Evolutionary conservation across 2,797 vertebrate genomes (phyloP).

Genomic region (Austrolebias charrua): DNA sequence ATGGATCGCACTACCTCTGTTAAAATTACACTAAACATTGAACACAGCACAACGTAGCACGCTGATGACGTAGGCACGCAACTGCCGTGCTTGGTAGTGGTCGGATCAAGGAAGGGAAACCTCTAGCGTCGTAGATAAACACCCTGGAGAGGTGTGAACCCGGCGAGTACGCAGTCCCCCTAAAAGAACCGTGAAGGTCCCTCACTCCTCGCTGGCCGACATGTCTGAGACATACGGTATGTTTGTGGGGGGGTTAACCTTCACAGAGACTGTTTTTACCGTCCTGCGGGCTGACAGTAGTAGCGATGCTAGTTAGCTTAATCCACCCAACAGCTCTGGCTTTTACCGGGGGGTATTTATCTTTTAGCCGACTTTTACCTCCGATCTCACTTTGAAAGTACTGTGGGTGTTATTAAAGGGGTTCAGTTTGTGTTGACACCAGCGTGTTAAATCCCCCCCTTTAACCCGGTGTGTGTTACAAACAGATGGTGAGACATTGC

Average conservation of each 20-base stretch:
- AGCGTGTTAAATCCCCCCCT: slow-evolving; percentile 25
- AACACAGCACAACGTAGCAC: slow-evolving; percentile 28
- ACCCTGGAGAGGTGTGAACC: slow-evolving; percentile 53
- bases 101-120: slow-evolving; percentile 64
- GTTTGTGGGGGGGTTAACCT: slow-evolving; percentile 43
- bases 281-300: slow-evolving; percentile 9
- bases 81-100: slow-evolving; percentile 36
- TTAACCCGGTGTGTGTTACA: slow-evolving; percentile 13
- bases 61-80: slow-evolving; percentile 54
- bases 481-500: slow-evolving; percentile 31
- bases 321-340: background rate
- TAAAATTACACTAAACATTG: background rate
- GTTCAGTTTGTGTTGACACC: background rate
- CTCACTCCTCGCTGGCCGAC: slow-evolving; percentile 66
- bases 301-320: slow-evolving; percentile 32
- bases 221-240: slow-evolving; percentile 88
- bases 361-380: background rate
- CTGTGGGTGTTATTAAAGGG: background rate
- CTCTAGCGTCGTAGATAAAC: slow-evolving; percentile 57
- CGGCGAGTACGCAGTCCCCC: slow-evolving; percentile 34
- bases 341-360: background rate
- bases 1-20: background rate
- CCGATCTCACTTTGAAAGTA: fast-evolving
- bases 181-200: slow-evolving; percentile 26
- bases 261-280: background rate